A percentile compares a stretch with the other conserved stretches of the same genome.
Evolutionary conservation across 2,113 vertebrate genomes (phyloP).

Genomic region (Podarcis cretensis): DNA sequence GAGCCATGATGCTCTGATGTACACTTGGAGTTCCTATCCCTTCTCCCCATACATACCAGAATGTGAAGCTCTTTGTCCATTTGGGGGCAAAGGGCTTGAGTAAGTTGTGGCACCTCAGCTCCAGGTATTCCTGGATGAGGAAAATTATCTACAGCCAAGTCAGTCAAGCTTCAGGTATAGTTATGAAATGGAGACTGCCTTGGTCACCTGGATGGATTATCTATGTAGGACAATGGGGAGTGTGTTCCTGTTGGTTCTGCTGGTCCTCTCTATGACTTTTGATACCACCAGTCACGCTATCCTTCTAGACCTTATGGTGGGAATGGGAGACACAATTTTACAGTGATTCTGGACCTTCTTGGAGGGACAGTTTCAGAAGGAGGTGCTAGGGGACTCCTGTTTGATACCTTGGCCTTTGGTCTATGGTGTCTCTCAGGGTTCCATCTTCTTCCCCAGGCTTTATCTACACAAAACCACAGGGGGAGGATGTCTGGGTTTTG

Average conservation of each 20-base stretch:
- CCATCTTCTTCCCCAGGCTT: no score
- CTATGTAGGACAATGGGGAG: background rate
- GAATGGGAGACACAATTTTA: no score
- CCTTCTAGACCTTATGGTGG: background rate
- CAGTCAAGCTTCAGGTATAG: background rate
- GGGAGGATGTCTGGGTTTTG: background rate
- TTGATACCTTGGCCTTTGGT: no score
- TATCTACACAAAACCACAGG: background rate
- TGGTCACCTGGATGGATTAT: background rate
- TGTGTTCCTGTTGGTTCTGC: background rate
- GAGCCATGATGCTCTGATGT: background rate
- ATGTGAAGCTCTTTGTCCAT: background rate
- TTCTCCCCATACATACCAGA: background rate
- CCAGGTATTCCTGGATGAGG: no score
- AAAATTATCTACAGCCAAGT: background rate
- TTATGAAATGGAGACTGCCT: background rate
- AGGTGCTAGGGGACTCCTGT: no score
- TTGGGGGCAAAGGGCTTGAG: no score
- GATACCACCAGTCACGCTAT: background rate
- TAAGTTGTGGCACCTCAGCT: no score
- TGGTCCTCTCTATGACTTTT: background rate
- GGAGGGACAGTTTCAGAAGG: no score
- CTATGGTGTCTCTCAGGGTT: no score
- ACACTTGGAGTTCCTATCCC: background rate
- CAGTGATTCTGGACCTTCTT: no score